phyloP scores from a whole-genome alignment of 1,140 invertebrate species.

The Eufriesea mexicana region DNA sequence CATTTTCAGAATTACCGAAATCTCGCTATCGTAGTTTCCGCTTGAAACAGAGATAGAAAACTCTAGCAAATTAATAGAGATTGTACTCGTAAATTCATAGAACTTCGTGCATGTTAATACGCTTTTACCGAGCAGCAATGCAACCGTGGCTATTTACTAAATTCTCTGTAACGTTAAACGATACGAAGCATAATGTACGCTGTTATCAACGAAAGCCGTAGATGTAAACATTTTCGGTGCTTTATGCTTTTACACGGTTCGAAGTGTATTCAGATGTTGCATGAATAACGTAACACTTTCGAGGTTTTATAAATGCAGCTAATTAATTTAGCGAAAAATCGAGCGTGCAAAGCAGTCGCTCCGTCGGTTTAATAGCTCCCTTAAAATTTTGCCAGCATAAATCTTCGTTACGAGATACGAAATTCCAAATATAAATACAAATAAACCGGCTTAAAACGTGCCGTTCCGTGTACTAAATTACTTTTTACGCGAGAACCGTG shows the following conservation, averaged over 20 bases:
- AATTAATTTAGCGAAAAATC: background rate
- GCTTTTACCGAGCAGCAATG: too few species aligned
- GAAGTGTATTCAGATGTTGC: background rate
- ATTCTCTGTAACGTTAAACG: too few species aligned
- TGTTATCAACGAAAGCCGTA: background rate
- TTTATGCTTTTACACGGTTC: background rate
- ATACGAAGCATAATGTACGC: too few species aligned
- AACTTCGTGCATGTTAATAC: too few species aligned
- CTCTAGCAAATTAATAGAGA: too few species aligned
- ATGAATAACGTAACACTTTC: background rate
- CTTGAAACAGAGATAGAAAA: too few species aligned
- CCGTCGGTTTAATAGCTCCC: background rate
- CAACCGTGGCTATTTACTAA: too few species aligned
- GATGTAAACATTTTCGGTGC: background rate
- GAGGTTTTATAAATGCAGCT: background rate
- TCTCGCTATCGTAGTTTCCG: too few species aligned
- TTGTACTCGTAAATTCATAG: too few species aligned
- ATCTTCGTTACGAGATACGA: background rate
- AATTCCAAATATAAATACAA: background rate
- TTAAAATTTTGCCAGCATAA: background rate
- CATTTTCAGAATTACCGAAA: too few species aligned
- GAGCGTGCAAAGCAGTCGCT: background rate
- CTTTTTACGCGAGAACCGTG: background rate
- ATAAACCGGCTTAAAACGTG: background rate
- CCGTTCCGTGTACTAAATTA: background rate